Evolutionary conservation across 2,113 vertebrate species (phyloP).

Genomic region (Noturus placidus): DNA sequence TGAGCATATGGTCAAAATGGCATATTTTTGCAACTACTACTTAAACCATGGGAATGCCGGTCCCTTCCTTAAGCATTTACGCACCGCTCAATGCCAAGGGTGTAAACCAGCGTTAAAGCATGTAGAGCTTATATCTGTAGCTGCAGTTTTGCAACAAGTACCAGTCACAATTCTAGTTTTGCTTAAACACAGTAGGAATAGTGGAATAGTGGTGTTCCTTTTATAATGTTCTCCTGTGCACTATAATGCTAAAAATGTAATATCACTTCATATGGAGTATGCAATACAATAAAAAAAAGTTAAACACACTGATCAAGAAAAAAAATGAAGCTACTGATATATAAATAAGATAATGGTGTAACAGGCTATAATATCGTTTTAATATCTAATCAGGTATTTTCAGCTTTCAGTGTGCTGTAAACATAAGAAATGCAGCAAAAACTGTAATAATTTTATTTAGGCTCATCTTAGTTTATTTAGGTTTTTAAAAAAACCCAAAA

Average conservation of each 20-base stretch:
- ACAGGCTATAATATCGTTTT: background rate
- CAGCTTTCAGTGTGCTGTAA: background rate
- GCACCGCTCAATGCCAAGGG: background rate
- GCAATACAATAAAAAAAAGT: background rate
- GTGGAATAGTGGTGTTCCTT: background rate
- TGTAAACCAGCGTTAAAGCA: background rate
- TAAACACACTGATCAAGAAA: background rate
- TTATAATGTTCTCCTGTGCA: background rate
- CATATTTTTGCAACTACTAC: background rate
- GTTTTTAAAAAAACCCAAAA: background rate
- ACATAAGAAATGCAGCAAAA: background rate
- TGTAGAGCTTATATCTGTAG: background rate
- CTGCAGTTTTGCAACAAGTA: background rate
- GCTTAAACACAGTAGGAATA: background rate
- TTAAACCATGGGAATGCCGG: background rate
- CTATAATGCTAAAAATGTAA: background rate
- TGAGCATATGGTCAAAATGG: background rate
- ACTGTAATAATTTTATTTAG: background rate
- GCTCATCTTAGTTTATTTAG: background rate
- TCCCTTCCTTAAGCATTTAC: background rate
- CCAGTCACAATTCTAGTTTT: background rate
- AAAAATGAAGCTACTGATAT: background rate
- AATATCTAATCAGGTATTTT: background rate
- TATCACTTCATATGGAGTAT: background rate
- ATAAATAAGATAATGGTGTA: background rate